Base-by-base conservation (phyloP, 2,113 vertebrate genomes). In the Rattus rattus region DNA sequence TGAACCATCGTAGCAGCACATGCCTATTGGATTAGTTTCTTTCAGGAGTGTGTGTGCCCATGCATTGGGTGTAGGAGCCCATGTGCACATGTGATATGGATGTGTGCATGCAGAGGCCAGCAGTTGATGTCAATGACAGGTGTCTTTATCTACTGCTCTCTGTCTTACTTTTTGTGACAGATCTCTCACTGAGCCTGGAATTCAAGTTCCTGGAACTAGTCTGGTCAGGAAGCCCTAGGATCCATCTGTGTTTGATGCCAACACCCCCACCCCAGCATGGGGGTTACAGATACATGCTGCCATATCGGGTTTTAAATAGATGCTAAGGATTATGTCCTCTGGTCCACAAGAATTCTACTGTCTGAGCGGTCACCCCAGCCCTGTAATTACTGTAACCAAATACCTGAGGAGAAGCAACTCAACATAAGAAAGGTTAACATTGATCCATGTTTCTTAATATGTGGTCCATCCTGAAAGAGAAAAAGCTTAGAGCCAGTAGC, bases 41-140 rank as follows among this genome's bases (percentile, higher is more conserved):
- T 83, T 61, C 11, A 20, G 22, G 19, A 16, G 54, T 61, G 7
- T 65, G 81, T 17, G 59, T n/a, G 3, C 52, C 5, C 20, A 30
- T 6, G 11, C 52, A 36, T 81, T 54, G 22, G 24, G 39, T 65
- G 2, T 43, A 6, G 6, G 28, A 33, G 61, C 1, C 0, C 17
- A 9, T 67, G 43, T 33, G 9, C 28, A 33, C 9, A 9, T 0
- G 4, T 19, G 61, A 7, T 8, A 2, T 28, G 24, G n/a, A 7
- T 43, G n/a, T 22, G 24, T 36, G 24, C 22, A 43, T 17, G 24
- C 4, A 17, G n/a, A 84, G 59, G n/a, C n/a, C 59, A 63, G 59
- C 22, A n/a, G 52, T n/a, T 24, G 79, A 81, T 43, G 59, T 28
- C 56, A 8, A 10, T 30, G 13, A 43, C 81, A 28, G 7, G 12